Evolutionary conservation across 2,888 invertebrate species (phyloP).

Genomic region (Tetragonisca angustula): DNA sequence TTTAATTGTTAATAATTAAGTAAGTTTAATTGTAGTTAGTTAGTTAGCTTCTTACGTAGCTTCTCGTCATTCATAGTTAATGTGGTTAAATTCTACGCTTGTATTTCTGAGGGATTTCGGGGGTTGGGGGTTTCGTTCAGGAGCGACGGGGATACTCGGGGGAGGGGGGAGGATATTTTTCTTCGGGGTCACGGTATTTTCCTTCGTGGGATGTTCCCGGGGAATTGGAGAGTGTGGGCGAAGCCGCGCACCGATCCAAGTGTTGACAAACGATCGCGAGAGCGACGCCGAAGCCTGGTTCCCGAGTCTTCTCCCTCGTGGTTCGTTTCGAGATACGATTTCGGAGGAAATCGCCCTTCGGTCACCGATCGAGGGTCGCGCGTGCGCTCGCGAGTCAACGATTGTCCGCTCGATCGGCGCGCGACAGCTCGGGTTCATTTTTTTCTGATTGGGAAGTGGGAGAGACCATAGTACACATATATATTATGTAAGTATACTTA

Average conservation of each 20-base stretch:
- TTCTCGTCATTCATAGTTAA: slow-evolving; percentile 80
- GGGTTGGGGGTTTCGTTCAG: slow-evolving; percentile 18
- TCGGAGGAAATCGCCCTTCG: slow-evolving; percentile 5
- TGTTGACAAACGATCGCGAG: slow-evolving; percentile 52
- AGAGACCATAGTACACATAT: slow-evolving; percentile 85
- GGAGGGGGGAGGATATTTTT: not conserved
- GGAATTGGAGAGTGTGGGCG: slow-evolving; percentile 54
- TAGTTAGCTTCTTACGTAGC: slow-evolving; percentile 83
- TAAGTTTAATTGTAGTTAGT: slow-evolving; percentile 84
- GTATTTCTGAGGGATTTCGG: slow-evolving; percentile 66
- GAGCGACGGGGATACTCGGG: slow-evolving; percentile 11
- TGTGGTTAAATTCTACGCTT: slow-evolving; percentile 83
- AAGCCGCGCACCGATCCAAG: slow-evolving; percentile 51
- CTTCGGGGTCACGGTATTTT: slow-evolving; percentile 11
- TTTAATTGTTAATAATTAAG: slow-evolving; percentile 84
- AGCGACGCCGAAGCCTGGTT: slow-evolving; percentile 7
- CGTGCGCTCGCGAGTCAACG: slow-evolving; percentile 58
- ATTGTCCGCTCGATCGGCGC: slow-evolving; percentile 64
- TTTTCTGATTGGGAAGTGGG: slow-evolving; percentile 82
- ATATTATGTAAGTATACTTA: slow-evolving; percentile 83
- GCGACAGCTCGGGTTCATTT: slow-evolving; percentile 63
- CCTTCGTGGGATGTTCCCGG: slow-evolving; percentile 15
- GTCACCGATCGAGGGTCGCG: slow-evolving; percentile 15
- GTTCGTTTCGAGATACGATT: slow-evolving; percentile 17
- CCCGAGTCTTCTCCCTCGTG: not conserved